Base-by-base conservation (phyloP, 2,113 vertebrate species). In the Vidua chalybeata region DNA sequence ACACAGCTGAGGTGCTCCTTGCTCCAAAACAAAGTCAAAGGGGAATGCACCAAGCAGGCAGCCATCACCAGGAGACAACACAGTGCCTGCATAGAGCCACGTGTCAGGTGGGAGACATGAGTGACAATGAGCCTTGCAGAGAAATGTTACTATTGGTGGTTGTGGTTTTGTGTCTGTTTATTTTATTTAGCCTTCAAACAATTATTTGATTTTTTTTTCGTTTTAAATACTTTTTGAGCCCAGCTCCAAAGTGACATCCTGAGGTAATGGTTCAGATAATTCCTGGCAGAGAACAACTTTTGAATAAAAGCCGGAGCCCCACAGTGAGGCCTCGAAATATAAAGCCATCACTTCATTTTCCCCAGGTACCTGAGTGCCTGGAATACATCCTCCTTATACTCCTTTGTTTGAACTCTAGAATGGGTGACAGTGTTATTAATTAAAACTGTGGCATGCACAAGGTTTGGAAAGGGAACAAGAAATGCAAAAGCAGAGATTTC, bases 351-450 rank as follows among this genome's bases (percentile, higher is more conserved):
- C 52, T 95, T 84, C 49, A 67, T 92, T 93, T 94, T 96, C 83
- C 72, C 75, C 52, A 59, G 83, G 64, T 96, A 81, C 67, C 76
- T 85, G 37, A 0, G 0, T 90, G 80, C 85, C 80, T 92, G 78
- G 80, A 93, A 91, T 94, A 51, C 51, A 46, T 86, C 87, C 48
- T 89, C 67, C 71, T 83, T 75, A 3, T 49, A 49, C 41, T 83
- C 67, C 56, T 95, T 91, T 97, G 67, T 90, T 68, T 83, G 82
- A 94, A 81, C 81, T 61, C 43, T 33, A 58, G 69, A 74, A 90
- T 46, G n/a, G 46, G 37, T 43, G 90, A 72, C 82, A 90, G 83
- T 67, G 77, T 91, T 96, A 92, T 94, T 96, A 90, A 97, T 94
- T 94, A 94, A 84, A 96, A 89, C 43, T 35, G 24, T 80, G 37